Percentiles rank a stretch among this genome's conserved stretches.
phyloP scores from a whole-genome alignment of 2,888 invertebrate genomes.

The Pristionchus exspectatus region DNA sequence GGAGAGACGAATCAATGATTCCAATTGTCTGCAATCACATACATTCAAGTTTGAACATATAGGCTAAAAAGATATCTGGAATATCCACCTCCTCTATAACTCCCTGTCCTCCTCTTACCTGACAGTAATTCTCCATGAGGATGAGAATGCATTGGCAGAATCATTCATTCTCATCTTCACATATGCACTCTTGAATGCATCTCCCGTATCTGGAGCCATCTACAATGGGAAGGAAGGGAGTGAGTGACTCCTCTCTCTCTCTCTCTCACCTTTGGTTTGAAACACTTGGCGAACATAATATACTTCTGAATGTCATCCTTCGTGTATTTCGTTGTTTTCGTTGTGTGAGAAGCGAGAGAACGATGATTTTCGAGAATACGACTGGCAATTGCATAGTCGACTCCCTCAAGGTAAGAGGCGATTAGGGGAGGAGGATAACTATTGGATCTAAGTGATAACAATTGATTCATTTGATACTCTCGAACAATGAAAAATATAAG shows the following conservation, averaged over 20 bases:
- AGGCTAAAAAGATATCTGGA: constrained; percentile 16
- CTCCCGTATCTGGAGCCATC: constrained; percentile 85
- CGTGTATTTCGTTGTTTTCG: constrained; percentile 88
- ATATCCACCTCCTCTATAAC: background rate
- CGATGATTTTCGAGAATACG: constrained; percentile 96
- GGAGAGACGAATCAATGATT: constrained; percentile 94
- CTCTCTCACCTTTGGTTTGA: constrained; percentile 88
- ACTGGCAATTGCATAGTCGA: constrained; percentile 96
- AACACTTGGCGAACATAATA: constrained; percentile 95
- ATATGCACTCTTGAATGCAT: constrained; percentile 91
- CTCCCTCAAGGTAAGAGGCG: constrained; percentile 82
- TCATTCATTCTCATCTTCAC: constrained; percentile 90
- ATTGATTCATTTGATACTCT: no score
- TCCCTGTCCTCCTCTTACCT: background rate
- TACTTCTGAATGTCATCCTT: constrained; percentile 93
- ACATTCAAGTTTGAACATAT: no score
- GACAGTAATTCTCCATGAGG: constrained; percentile 84
- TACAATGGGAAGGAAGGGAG: constrained; percentile 4
- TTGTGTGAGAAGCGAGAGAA: constrained; percentile 85
- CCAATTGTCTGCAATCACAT: constrained; percentile 88
- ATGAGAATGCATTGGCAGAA: constrained; percentile 83
- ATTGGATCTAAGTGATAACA: no score
- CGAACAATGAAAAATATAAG: no score
- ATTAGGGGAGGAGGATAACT: background rate
- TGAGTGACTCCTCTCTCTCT: background rate